Percentiles rank a stretch among this genome's conserved stretches.
These are phyloP conservation scores for Amphiprion clarkii DNA, from an alignment of 2,797 vertebrate genomes.

Conservation along the genomic window DNA sequence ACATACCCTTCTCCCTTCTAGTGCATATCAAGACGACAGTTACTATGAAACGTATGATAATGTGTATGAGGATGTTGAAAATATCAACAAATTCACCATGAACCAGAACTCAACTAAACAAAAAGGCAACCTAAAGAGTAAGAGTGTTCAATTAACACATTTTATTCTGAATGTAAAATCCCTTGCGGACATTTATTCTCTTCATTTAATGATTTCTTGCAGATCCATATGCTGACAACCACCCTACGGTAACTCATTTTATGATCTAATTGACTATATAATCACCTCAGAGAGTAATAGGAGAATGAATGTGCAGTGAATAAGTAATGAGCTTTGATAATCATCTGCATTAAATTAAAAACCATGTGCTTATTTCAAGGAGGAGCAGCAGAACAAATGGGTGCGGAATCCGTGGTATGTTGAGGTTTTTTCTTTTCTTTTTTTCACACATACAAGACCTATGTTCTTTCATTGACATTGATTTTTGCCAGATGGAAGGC, in stretches of 20 bases:
- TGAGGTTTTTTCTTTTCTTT: neutral
- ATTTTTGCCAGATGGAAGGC: constrained; percentile 27
- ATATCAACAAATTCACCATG: constrained; percentile 59
- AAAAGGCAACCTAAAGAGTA: constrained; percentile 81
- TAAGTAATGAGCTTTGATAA: neutral
- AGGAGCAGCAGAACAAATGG: constrained; percentile 72
- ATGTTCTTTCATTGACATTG: constrained; percentile 22
- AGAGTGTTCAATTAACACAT: constrained; percentile 20
- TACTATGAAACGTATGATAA: constrained; percentile 70
- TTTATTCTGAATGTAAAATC: neutral
- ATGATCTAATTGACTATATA: neutral
- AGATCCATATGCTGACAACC: constrained; percentile 83
- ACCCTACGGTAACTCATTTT: constrained; percentile 68
- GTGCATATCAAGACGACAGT: constrained; percentile 52
- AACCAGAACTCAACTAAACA: constrained; percentile 70
- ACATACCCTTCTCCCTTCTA: constrained; percentile 30
- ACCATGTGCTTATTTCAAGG: constrained; percentile 64
- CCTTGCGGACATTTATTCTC: neutral
- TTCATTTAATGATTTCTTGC: constrained; percentile 13
- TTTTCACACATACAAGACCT: neutral
- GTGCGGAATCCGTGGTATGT: constrained; percentile 78
- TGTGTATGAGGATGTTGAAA: constrained; percentile 84
- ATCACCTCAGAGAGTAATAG: neutral
- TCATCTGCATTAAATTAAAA: constrained; percentile 44
- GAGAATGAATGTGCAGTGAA: neutral